These are phyloP conservation scores for Halcyon smyrnensis DNA, from an alignment of 2,797 vertebrate genomes.

Conservation along the genomic window DNA sequence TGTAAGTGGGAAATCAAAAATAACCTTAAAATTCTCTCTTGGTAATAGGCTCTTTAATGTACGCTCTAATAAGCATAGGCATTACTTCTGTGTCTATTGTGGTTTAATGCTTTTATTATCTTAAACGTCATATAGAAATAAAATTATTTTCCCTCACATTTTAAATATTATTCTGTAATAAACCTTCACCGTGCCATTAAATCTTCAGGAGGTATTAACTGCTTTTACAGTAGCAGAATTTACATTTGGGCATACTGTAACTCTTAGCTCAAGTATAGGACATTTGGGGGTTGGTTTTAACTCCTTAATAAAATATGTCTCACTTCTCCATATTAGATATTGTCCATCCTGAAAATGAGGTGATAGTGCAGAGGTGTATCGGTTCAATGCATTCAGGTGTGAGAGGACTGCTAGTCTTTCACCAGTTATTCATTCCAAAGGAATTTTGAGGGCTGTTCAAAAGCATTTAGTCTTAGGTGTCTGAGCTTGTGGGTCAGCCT, in stretches of 20 bases:
- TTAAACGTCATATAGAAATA: not conserved
- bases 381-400: not conserved
- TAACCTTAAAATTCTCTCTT: slow-evolving; percentile 12
- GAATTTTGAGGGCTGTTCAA: not conserved
- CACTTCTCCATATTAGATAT: not conserved
- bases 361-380: not conserved
- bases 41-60: not conserved
- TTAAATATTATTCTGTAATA: slow-evolving; percentile 54
- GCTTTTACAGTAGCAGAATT: not conserved
- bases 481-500: not conserved
- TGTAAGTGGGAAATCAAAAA: slow-evolving; percentile 10
- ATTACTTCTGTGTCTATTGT: not conserved
- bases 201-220: slow-evolving; percentile 14
- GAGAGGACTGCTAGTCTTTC: not conserved
- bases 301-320: not conserved
- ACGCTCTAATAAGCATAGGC: not conserved
- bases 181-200: slow-evolving; percentile 1
- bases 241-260: not conserved
- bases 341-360: not conserved
- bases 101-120: slow-evolving; percentile 46
- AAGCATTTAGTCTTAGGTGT: not conserved
- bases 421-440: not conserved
- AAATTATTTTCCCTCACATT: not conserved
- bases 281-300: not conserved
- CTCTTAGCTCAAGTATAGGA: slow-evolving; percentile 7